Conservation (phyloP, 2,888 invertebrate species). For the Capitulum mitella region DNA sequence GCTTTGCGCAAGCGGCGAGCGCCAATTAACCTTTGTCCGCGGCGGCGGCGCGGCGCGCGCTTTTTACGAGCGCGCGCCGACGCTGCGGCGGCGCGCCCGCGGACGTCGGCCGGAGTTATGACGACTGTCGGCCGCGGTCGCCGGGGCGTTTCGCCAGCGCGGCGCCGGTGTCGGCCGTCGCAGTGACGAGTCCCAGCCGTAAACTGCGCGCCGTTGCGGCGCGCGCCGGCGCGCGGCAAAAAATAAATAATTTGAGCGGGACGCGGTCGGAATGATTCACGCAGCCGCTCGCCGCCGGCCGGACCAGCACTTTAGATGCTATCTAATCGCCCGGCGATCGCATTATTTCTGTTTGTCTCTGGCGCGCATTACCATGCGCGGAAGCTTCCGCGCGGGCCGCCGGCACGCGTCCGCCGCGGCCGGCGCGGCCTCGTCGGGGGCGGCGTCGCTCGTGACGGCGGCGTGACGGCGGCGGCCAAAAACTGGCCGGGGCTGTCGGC, state of each 20-base stretch:
- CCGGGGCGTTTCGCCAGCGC: too few relatives aligned
- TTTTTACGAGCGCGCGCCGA: background rate
- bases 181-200: too few relatives aligned
- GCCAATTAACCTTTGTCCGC: slow-evolving; percentile 4
- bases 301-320: slow-evolving; percentile 9
- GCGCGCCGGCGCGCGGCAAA: background rate
- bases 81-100: background rate
- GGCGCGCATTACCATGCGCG: background rate
- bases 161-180: too few relatives aligned
- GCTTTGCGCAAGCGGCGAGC: background rate
- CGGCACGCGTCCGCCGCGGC: background rate
- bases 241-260: background rate
- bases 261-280: background rate
- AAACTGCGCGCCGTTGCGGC: too few relatives aligned
- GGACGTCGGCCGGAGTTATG: background rate
- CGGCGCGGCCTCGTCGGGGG: background rate
- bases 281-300: background rate
- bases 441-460: background rate
- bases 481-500: background rate
- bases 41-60: background rate
- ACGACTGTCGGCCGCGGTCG: background rate
- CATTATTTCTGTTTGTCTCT: slow-evolving; percentile 19
- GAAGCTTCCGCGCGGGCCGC: background rate
- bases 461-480: background rate
- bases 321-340: background rate